These are phyloP conservation scores for Mythimna impura DNA, from an alignment of 2,888 invertebrate genomes.

Conservation along the genomic window DNA sequence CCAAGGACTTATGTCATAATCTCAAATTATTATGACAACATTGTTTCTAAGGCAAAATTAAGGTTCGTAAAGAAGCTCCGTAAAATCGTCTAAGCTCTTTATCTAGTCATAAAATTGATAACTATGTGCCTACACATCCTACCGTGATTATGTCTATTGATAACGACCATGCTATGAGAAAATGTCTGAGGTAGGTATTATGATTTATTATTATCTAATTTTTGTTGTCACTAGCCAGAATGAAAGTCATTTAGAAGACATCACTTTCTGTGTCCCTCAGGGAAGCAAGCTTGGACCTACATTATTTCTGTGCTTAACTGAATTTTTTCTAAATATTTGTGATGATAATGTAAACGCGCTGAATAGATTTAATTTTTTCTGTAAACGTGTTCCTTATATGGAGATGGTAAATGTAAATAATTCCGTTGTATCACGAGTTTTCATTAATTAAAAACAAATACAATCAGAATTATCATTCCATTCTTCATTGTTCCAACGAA, in stretches of 20 bases:
- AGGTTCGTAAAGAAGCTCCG: not conserved
- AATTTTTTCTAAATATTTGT: no score
- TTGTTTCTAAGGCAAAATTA: not conserved
- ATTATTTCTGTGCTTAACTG: no score
- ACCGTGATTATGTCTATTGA: not conserved
- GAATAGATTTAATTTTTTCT: no score
- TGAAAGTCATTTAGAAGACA: no score
- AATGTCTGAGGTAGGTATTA: not conserved
- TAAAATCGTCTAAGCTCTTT: not conserved
- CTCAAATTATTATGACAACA: not conserved
- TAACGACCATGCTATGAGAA: not conserved
- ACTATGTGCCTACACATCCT: not conserved
- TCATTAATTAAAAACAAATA: no score
- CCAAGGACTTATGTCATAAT: not conserved
- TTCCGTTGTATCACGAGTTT: no score
- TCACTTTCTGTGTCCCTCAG: no score
- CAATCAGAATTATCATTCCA: not conserved
- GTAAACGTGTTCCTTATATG: no score
- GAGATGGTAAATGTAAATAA: no score
- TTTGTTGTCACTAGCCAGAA: no score
- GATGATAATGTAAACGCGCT: no score
- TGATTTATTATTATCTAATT: not conserved
- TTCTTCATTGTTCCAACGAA: constrained; percentile 2
- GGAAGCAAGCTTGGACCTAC: no score
- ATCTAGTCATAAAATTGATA: not conserved